Base-by-base conservation (phyloP, 2,113 vertebrate genomes). In the Glaucomys volans region DNA sequence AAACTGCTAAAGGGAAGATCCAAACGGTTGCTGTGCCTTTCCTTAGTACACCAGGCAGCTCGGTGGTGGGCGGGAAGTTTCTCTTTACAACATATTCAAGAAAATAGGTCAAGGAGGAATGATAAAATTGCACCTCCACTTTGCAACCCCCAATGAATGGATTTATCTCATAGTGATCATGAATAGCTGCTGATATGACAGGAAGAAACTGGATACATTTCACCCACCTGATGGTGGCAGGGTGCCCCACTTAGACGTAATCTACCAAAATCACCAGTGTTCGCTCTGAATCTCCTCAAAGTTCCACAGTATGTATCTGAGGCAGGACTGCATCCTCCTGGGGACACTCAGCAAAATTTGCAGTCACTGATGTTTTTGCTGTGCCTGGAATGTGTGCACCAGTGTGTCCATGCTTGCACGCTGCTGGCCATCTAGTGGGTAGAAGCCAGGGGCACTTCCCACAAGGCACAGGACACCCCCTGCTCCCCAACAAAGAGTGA, bases 331-430 rank as follows among this genome's bases (percentile, higher is more conserved):
- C 4, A 6, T 3, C 20, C 59, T 9, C 82, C 1, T 3, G 52
- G 37, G 35, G n/a, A 67, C 30, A 47, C 37, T 0, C 6, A 57
- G 64, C 44, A 20, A 20, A 0, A 28, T 44, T 22, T 52, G 86
- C 12, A 57, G 80, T 30, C 37, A 47, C 8, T 3, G 20, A 3
- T 17, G 18, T 28, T 22, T 52, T 22, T 52, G 24, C 7, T 59
- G 13, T 4, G 40, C 2, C 24, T 5, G 2, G 11, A 35, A 40
- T 30, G n/a, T 20, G n/a, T 20, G 14, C 4, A 8, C 2, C 54
- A 57, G 22, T 22, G n/a, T 22, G 24, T 35, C 4, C 6, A 54
- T 1, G 16, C 10, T n/a, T 69, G 32, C 35, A n/a, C 2, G 2
- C 35, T 8, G n/a, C 50, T 52, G 62, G 52, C 8, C 8, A 54